phyloP scores from a whole-genome alignment of 1,140 invertebrate genomes.

The Drosophila oshimai region DNA sequence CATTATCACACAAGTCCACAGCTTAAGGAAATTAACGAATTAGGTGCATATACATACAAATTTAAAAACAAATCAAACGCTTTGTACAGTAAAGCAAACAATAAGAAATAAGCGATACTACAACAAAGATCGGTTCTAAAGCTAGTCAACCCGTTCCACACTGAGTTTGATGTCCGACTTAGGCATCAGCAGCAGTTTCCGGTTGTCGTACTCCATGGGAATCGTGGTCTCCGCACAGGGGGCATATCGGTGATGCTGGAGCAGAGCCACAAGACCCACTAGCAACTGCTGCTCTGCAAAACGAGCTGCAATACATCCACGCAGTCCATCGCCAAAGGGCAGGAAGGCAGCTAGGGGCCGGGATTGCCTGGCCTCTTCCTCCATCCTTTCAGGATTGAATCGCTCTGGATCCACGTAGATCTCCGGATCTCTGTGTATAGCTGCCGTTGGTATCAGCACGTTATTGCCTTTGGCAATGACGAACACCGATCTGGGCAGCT shows the following conservation, averaged over 20 bases:
- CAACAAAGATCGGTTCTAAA: not conserved
- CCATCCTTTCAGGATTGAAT: slow-evolving; percentile 88
- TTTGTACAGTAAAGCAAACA: slow-evolving; percentile 45
- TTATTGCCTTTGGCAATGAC: slow-evolving; percentile 83
- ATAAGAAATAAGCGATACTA: not conserved
- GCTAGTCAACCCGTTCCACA: slow-evolving; percentile 45
- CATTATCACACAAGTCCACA: slow-evolving; percentile 66
- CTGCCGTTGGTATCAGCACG: slow-evolving; percentile 84
- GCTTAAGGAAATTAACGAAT: slow-evolving; percentile 33
- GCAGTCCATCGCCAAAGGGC: slow-evolving; percentile 85
- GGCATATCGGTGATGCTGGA: slow-evolving; percentile 77
- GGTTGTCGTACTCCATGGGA: slow-evolving; percentile 83
- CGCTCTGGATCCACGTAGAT: slow-evolving; percentile 86
- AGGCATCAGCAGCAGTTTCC: slow-evolving; percentile 81
- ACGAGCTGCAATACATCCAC: slow-evolving; percentile 84
- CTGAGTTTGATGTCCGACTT: slow-evolving; percentile 53
- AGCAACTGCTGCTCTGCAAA: slow-evolving; percentile 86
- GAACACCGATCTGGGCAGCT: slow-evolving; percentile 83
- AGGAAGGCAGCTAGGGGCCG: slow-evolving; percentile 84
- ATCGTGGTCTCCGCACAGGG: slow-evolving; percentile 65
- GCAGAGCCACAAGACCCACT: slow-evolving; percentile 83
- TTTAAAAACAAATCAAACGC: slow-evolving; percentile 32
- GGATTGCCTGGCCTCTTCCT: slow-evolving; percentile 82
- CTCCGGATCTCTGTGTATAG: slow-evolving; percentile 86
- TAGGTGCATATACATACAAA: slow-evolving; percentile 28